Base-by-base conservation (phyloP, 2,113 vertebrate species). In the Macroglossus sobrinus region DNA sequence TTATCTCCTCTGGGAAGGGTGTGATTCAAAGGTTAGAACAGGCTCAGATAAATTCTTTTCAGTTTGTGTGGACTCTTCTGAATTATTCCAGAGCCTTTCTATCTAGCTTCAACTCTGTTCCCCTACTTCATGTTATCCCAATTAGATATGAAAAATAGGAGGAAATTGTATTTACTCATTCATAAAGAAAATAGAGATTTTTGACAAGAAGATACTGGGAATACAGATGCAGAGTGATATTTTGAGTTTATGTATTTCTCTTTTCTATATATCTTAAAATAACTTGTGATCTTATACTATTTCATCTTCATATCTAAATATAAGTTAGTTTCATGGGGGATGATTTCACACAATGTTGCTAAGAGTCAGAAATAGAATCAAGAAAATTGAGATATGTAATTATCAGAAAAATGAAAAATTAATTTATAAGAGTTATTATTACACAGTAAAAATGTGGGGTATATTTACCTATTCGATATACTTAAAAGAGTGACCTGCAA, bases 1-100 rank as follows among this genome's bases (percentile, higher is more conserved):
- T 94, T 91, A 53, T 66, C 88, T 96, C 88, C 66, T 84, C 24
- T 86, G 72, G 90, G 92, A 97, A 33, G 64, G 81, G 80, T 95
- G 84, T 75, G 88, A 95, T 89, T 72, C 85, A 97, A 96, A 97
- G 94, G 88, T 97, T 98, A 97, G 74, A 96, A 89, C 30, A 79
- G 72, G 43, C 91, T 96, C 88, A 89, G 47, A 90, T 87, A 97
- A 98, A 94, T 89, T 96, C 66, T 88, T 38, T 78, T 82, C 47
- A 53, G 24, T 92, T 40, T 72, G 61, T 82, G 55, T 92, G 75
- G 84, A 93, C 91, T 93, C 84, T 61, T 92, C 80, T 93, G 84
- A 97, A 94, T 96, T 91, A 78, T 94, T 69, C 55, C 68, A 94
- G 93, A 95, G 72, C 40, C 40, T 75, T 55, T 11, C 26, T 74